Conservation (phyloP, 2,888 invertebrate species). For the Conistra vaccinii region DNA sequence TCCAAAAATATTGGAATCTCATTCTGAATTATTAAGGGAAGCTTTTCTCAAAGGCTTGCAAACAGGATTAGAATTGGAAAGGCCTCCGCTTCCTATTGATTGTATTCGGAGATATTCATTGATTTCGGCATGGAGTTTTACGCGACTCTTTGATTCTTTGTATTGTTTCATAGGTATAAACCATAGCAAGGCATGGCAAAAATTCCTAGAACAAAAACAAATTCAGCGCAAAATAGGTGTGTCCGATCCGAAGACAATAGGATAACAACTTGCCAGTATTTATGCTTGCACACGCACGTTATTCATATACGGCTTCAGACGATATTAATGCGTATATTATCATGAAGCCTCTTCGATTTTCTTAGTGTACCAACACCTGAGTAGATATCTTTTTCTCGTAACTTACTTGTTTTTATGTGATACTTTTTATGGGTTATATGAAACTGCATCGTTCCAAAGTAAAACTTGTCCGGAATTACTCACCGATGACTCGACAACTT, state of each 20-base stretch:
- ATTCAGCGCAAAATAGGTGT: slow-evolving; percentile 17
- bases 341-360: slow-evolving; percentile 33
- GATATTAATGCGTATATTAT: slow-evolving; percentile 23
- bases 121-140: slow-evolving; percentile 15
- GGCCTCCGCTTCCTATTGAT: slow-evolving; percentile 32
- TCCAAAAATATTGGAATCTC: slow-evolving; percentile 26
- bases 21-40: slow-evolving; percentile 31
- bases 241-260: slow-evolving; percentile 39
- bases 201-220: slow-evolving; percentile 6
- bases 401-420: slow-evolving; percentile 44
- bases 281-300: slow-evolving; percentile 28
- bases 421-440: slow-evolving; percentile 45
- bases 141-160: slow-evolving; percentile 4
- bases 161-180: slow-evolving; percentile 2
- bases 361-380: slow-evolving; percentile 27
- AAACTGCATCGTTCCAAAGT: slow-evolving; percentile 57
- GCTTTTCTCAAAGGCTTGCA: slow-evolving; percentile 39
- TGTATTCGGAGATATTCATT: slow-evolving; percentile 38
- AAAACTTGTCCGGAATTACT: slow-evolving; percentile 67
- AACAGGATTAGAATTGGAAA: slow-evolving; percentile 42
- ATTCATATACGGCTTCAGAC: slow-evolving; percentile 54
- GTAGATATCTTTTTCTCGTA: slow-evolving; percentile 22
- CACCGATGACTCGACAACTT: slow-evolving; percentile 72
- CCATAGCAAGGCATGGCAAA: background rate
- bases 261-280: slow-evolving; percentile 38